Conservation (phyloP, 2,797 vertebrate genomes). For the Periophthalmus magnuspinnatus region DNA sequence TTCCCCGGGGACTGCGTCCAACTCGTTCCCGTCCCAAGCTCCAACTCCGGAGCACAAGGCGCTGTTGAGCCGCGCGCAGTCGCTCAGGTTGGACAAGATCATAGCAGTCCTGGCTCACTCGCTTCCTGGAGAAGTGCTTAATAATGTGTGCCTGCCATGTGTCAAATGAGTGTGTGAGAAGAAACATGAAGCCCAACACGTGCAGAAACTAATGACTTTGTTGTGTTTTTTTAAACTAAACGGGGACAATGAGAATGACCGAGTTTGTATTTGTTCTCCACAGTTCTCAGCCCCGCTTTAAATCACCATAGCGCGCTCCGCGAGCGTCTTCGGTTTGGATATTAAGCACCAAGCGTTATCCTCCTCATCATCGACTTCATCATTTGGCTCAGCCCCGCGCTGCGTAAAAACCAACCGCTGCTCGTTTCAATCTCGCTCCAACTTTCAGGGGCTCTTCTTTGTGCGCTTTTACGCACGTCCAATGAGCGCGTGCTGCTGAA, state of each 20-base stretch:
- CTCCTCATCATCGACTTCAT: conserved; percentile 24
- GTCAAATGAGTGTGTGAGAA: conserved; percentile 3
- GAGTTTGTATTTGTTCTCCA: conserved; percentile 7
- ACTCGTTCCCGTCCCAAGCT: conserved; percentile 58
- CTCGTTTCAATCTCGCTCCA: not conserved
- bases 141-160: conserved; percentile 43
- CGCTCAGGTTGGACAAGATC: conserved; percentile 77
- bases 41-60: conserved; percentile 68
- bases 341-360: conserved; percentile 23
- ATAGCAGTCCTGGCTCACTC: conserved; percentile 60
- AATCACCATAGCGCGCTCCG: conserved; percentile 47
- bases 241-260: not conserved
- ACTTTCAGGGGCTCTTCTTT: conserved; percentile 12
- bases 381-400: conserved; percentile 18
- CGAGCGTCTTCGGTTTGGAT: conserved; percentile 11
- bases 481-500: not conserved
- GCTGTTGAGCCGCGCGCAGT: conserved; percentile 67
- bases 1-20: conserved; percentile 24
- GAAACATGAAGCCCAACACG: conserved; percentile 7
- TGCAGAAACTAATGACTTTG: conserved; percentile 13
- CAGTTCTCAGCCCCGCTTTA: conserved; percentile 53
- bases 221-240: conserved; percentile 51
- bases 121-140: conserved; percentile 37
- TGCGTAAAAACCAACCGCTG: conserved; percentile 6
- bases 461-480: conserved; percentile 2